A percentile compares a stretch with the other conserved stretches of the same genome.
Conservation (phyloP, 2,113 vertebrate genomes). For the Pogona vitticeps region DNA sequence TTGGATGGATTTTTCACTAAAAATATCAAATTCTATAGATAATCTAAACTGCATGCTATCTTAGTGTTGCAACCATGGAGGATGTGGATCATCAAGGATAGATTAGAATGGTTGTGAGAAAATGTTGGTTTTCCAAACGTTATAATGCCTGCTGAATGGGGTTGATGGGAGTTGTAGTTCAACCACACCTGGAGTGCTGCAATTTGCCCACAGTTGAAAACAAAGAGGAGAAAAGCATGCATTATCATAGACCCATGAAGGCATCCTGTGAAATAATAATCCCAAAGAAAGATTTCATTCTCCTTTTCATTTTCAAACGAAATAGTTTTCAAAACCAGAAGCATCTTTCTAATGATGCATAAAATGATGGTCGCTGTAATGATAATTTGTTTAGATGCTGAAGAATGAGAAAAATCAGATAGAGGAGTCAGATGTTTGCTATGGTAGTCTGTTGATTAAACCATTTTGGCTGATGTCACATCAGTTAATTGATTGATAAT, state of each 20-base stretch:
- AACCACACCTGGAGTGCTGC: background rate
- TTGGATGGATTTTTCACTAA: too few species aligned
- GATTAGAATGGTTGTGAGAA: too few species aligned
- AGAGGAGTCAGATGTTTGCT: too few species aligned
- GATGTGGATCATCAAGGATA: too few species aligned
- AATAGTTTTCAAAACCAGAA: background rate
- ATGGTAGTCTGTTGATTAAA: background rate
- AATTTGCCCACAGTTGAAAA: background rate
- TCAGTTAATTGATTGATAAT: background rate
- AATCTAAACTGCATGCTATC: too few species aligned
- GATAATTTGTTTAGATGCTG: background rate
- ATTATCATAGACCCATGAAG: background rate
- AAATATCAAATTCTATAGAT: too few species aligned
- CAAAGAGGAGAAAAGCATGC: background rate
- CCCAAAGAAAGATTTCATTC: background rate
- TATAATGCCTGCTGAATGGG: background rate
- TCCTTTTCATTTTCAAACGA: background rate
- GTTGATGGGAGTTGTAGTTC: background rate
- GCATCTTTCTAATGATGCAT: background rate
- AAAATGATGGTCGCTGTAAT: background rate
- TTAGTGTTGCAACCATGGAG: background rate
- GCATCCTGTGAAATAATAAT: background rate
- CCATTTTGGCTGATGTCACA: background rate
- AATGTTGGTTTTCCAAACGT: too few species aligned
- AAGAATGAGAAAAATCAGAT: background rate